Conservation (phyloP, 2,888 invertebrate genomes). For the Eupithecia subfuscata region DNA sequence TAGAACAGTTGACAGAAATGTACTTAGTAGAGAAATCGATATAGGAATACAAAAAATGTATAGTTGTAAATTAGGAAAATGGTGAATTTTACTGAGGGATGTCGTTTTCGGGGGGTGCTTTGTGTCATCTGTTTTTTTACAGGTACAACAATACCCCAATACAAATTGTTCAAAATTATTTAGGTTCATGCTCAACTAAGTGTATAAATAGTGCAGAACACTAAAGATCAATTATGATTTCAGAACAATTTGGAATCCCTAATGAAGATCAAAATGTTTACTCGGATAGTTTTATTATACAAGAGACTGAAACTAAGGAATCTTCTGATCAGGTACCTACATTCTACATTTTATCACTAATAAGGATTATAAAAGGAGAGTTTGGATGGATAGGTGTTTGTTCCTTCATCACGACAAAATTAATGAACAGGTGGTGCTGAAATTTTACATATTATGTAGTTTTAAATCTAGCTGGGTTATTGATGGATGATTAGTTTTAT, state of each 20-base stretch:
- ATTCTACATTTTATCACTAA: neutral
- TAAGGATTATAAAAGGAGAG: neutral
- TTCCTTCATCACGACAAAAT: neutral
- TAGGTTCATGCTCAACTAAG: too few relatives aligned
- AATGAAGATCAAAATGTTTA: constrained; percentile 59
- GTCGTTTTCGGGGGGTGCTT: too few relatives aligned
- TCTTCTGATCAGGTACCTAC: neutral
- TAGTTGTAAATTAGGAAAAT: too few relatives aligned
- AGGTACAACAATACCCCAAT: too few relatives aligned
- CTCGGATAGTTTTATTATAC: constrained; percentile 64
- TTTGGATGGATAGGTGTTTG: neutral
- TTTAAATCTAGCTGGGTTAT: too few relatives aligned
- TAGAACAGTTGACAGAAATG: too few relatives aligned
- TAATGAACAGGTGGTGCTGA: neutral
- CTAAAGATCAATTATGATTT: constrained; percentile 42
- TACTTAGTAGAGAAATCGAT: too few relatives aligned
- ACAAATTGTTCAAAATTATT: too few relatives aligned
- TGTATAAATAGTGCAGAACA: neutral
- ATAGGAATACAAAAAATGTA: too few relatives aligned
- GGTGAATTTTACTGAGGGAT: too few relatives aligned
- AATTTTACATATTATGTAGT: neutral
- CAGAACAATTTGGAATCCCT: constrained; percentile 67
- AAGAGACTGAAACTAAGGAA: constrained; percentile 54
- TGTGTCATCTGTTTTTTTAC: too few relatives aligned
- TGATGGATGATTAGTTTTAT: too few relatives aligned